These are phyloP conservation scores for Periparus ater DNA, from an alignment of 2,797 vertebrate species.

Conservation along the genomic window DNA sequence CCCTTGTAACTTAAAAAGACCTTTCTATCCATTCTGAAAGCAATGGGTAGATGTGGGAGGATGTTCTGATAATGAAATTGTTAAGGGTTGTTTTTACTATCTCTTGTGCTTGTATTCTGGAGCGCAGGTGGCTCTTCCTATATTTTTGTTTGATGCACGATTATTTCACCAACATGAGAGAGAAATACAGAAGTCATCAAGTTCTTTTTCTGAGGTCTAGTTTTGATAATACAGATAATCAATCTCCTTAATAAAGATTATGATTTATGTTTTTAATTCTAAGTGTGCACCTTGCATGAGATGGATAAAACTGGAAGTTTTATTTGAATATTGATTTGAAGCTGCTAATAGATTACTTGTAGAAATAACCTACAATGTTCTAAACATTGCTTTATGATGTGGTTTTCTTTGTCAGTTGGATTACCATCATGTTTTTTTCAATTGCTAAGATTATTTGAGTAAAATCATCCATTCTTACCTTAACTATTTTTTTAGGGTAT, in stretches of 20 bases:
- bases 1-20: background rate
- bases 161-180: background rate
- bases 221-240: background rate
- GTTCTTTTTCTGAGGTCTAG: background rate
- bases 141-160: background rate
- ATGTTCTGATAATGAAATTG: background rate
- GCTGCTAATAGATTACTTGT: background rate
- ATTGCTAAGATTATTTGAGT: background rate
- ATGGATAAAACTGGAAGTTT: background rate
- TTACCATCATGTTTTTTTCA: background rate
- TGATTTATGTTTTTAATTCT: background rate
- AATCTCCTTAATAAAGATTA: background rate
- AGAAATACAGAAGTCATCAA: background rate
- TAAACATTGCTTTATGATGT: background rate
- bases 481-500: background rate
- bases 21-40: background rate
- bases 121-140: background rate
- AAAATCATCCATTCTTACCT: background rate
- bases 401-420: background rate
- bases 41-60: background rate
- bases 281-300: background rate
- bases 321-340: background rate
- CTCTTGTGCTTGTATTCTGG: background rate
- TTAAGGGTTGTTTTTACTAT: background rate
- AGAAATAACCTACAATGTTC: background rate